A percentile compares a stretch with the other conserved stretches of the same genome.
These are phyloP conservation scores for Drosophila flavopinicola DNA, from an alignment of 2,888 invertebrate species.

Conservation along the genomic window DNA sequence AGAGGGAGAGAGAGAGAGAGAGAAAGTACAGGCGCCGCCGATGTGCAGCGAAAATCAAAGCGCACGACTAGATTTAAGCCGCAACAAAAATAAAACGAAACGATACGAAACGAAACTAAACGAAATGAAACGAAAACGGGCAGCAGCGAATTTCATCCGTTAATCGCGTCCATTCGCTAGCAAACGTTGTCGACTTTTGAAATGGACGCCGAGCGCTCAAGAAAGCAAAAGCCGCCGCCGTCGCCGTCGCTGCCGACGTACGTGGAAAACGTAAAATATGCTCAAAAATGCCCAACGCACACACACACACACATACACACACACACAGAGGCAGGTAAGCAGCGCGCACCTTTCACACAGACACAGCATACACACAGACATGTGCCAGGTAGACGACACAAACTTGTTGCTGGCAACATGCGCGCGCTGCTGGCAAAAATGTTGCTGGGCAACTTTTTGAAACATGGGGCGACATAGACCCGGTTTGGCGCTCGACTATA, in stretches of 20 bases:
- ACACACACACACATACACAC: slow-evolving; percentile 36
- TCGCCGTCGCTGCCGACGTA: slow-evolving; percentile 58
- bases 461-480: slow-evolving; percentile 50
- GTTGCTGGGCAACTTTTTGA: slow-evolving; percentile 78
- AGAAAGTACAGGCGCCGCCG: slow-evolving; percentile 70
- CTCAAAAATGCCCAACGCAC: slow-evolving; percentile 69
- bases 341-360: slow-evolving; percentile 54
- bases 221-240: slow-evolving; percentile 71
- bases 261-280: slow-evolving; percentile 75
- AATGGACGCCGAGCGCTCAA: slow-evolving; percentile 78
- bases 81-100: slow-evolving; percentile 10
- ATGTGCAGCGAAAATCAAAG: slow-evolving; percentile 55
- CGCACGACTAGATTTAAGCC: slow-evolving; percentile 40
- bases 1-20: slow-evolving; percentile 14
- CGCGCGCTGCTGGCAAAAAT: slow-evolving; percentile 71
- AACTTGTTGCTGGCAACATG: slow-evolving; percentile 79
- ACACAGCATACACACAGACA: slow-evolving; percentile 26
- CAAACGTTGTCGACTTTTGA: slow-evolving; percentile 83
- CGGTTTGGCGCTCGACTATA: slow-evolving; percentile 45
- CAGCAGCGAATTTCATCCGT: slow-evolving; percentile 68
- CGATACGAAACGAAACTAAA: neutral
- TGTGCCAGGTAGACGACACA: slow-evolving; percentile 65
- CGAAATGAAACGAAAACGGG: slow-evolving; percentile 5
- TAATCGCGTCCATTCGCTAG: slow-evolving; percentile 84
- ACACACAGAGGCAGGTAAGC: slow-evolving; percentile 20